phyloP scores from a whole-genome alignment of 2,113 vertebrate genomes.

The Myotis brandtii region DNA sequence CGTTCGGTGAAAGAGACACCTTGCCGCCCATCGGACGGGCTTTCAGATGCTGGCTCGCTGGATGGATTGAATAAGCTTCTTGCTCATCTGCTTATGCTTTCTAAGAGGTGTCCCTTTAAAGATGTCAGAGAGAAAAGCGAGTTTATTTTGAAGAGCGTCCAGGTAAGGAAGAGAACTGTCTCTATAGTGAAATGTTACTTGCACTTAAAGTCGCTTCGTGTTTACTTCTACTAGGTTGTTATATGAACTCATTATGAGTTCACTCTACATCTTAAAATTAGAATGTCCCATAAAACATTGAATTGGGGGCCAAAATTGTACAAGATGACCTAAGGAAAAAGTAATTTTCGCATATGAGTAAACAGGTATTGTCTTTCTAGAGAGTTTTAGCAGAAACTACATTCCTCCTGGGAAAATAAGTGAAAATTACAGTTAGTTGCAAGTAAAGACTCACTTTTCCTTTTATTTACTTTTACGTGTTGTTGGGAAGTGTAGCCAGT shows the following conservation, averaged over 20 bases:
- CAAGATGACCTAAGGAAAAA: slow-evolving; percentile 52
- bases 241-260: slow-evolving; percentile 7
- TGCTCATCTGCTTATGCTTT: slow-evolving; percentile 94
- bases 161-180: slow-evolving; percentile 87
- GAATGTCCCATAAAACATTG: background rate
- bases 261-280: background rate
- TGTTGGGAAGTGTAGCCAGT: slow-evolving; percentile 7
- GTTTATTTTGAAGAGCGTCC: slow-evolving; percentile 89
- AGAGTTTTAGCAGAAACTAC: slow-evolving; percentile 13
- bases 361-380: slow-evolving; percentile 21
- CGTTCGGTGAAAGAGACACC: slow-evolving; percentile 73
- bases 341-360: slow-evolving; percentile 36
- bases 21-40: slow-evolving; percentile 27
- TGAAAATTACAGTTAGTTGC: slow-evolving; percentile 50
- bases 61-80: slow-evolving; percentile 91
- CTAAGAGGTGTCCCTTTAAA: slow-evolving; percentile 93
- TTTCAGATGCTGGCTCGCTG: slow-evolving; percentile 41
- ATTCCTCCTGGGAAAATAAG: background rate
- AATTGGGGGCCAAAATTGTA: background rate
- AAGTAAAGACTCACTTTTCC: slow-evolving; percentile 28
- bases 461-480: slow-evolving; percentile 52
- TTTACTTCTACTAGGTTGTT: slow-evolving; percentile 32
- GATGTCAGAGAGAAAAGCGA: slow-evolving; percentile 91
- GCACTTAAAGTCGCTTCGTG: background rate
- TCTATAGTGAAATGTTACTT: slow-evolving; percentile 12